These are phyloP conservation scores for Mimumesa dahlbomi DNA, from an alignment of 2,888 invertebrate genomes.

Conservation along the genomic window DNA sequence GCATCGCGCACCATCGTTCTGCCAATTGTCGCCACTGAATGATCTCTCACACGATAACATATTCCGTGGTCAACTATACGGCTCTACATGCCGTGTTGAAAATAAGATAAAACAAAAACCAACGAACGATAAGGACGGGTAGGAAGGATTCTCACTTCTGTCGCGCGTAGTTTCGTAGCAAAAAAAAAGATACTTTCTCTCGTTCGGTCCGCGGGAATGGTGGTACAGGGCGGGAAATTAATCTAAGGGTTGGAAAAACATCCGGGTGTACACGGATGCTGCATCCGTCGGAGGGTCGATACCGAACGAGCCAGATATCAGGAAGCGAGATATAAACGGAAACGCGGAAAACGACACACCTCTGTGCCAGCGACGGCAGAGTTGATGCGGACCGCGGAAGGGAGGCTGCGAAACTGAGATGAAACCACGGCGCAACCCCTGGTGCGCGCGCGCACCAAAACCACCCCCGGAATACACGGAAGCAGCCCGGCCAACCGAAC, in stretches of 20 bases:
- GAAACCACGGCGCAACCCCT: slow-evolving; percentile 71
- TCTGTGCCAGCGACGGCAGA: slow-evolving; percentile 65
- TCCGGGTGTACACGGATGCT: background rate
- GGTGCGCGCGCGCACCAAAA: slow-evolving; percentile 73
- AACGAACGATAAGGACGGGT: too few relatives aligned
- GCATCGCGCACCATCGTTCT: slow-evolving; percentile 41
- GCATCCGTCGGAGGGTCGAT: background rate
- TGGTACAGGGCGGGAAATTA: too few relatives aligned
- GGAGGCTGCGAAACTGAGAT: slow-evolving; percentile 79
- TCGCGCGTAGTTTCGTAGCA: background rate
- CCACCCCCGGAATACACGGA: slow-evolving; percentile 72
- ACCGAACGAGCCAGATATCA: background rate
- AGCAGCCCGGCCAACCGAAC: slow-evolving; percentile 70
- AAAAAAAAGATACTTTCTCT: too few relatives aligned
- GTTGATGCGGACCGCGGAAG: slow-evolving; percentile 76
- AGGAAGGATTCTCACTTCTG: slow-evolving; percentile 3
- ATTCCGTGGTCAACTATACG: slow-evolving; percentile 2
- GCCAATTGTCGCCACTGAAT: slow-evolving; percentile 16
- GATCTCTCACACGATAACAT: slow-evolving; percentile 36
- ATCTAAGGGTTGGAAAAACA: background rate
- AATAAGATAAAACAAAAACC: too few relatives aligned
- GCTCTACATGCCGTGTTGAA: too few relatives aligned
- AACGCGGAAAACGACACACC: slow-evolving; percentile 68
- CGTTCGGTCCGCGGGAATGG: too few relatives aligned
- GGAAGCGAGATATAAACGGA: slow-evolving; percentile 9